Conservation (phyloP, 2,797 vertebrate species). For the Acanthurus tractus region DNA sequence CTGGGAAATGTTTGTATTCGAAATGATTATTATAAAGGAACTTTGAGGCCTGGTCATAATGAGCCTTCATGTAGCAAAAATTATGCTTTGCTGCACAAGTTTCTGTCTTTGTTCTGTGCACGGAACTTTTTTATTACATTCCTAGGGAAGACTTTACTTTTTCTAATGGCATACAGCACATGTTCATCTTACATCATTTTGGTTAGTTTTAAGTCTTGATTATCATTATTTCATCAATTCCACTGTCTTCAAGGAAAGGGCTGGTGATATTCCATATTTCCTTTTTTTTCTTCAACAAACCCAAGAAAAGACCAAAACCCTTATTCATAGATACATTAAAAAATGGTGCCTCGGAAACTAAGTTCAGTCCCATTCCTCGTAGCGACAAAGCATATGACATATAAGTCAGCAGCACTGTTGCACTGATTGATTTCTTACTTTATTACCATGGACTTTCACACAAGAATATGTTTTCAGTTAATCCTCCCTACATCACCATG, state of each 20-base stretch:
- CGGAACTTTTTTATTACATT: too few species aligned
- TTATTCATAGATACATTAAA: background rate
- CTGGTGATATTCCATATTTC: conserved; percentile 2
- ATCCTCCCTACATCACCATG: background rate
- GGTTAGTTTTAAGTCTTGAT: background rate
- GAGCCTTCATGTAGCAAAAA: background rate
- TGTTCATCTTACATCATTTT: conserved; percentile 9
- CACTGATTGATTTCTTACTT: background rate
- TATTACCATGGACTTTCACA: too few species aligned
- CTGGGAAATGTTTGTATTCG: background rate
- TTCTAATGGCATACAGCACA: background rate
- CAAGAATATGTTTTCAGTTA: background rate
- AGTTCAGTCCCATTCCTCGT: background rate
- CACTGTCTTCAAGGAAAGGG: background rate
- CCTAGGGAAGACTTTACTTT: too few species aligned
- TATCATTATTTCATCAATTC: background rate
- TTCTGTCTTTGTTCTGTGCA: too few species aligned
- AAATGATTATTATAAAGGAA: background rate
- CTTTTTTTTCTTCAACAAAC: background rate
- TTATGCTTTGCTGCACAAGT: too few species aligned
- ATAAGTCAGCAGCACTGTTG: background rate
- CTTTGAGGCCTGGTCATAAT: background rate
- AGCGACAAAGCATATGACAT: background rate
- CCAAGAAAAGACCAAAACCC: background rate
- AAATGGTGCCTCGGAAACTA: background rate